Evolutionary conservation across 1,140 invertebrate genomes (phyloP), one percentile per base, ranked within the genome.

Genomic region (Mercenaria mercenaria): DNA sequence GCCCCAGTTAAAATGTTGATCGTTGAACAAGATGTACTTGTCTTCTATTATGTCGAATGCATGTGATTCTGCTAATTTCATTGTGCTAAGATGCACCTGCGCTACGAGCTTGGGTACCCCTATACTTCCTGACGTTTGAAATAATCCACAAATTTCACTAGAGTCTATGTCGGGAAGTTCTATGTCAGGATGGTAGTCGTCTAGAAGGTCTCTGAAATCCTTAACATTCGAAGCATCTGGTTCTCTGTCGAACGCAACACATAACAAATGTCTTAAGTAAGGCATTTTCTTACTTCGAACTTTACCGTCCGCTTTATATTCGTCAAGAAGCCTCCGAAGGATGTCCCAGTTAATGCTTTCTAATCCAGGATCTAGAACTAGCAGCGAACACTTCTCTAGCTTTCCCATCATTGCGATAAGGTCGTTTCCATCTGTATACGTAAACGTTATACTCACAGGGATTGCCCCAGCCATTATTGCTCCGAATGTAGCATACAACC

Each of bases 81-180:
- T 20, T 18, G 34, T 52, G 39, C 10, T 52, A 1, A 20, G 1
- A 18, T 85, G 64, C 20, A 41, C 37, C 67, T n/a, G n/a, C n/a
- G n/a, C n/a, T n/a, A n/a, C n/a, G n/a, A n/a, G n/a, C n/a, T n/a
- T n/a, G n/a, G n/a, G 83, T 3, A 85, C 43, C 6, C 83, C 83
- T 56, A 67, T 85, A 52, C 64, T 74, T n/a, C 83, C 83, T 52
- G 83, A 85, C 23, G 83, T 85, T 74, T 85, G 83, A 34, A 74
- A n/a, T 15, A 85, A 39, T 26, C 64, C 39, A 10, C 37, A 56
- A 4, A 85, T 50, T n/a, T 74, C 64, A 20, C 74, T 39, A 85
- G 50, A n/a, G n/a, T n/a, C n/a, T n/a, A n/a, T n/a, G n/a, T n/a
- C n/a, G n/a, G n/a, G n/a, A n/a, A n/a, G n/a, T 4, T 15, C 39